Evolutionary conservation across 2,113 vertebrate species (phyloP), one percentile per base, ranked within the genome.

Genomic region (Rhabdomys dilectus): DNA sequence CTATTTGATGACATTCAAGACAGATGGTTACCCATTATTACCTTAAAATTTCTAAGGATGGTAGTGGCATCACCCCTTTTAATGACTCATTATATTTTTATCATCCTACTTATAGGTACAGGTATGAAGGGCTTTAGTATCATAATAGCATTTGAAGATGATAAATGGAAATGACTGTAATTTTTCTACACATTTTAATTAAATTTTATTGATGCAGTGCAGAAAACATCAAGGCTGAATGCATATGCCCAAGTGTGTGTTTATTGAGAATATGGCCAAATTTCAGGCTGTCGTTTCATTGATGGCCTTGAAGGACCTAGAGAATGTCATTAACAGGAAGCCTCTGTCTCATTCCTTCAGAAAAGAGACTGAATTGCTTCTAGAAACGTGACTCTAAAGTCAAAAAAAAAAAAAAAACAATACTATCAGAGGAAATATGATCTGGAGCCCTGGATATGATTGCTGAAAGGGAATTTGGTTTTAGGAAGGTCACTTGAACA

Each of bases 171-270:
- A 97, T 95, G 88, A 78, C 89, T 95, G 34, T 91, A 76, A 91
- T 96, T 88, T 94, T 92, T 97, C 93, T 93, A 82, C 82, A 97
- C 81, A 91, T 97, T 97, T 89, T 93, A 95, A 97, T 98, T 98
- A 97, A 89, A 88, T 98, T 89, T 96, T 96, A 97, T 96, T 93
- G 84, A 97, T 96, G 86, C 31, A 72, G 3, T 64, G n/a, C 68
- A 91, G 72, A 96, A 97, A 96, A 94, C 58, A 96, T 64, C 56
- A 95, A 96, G 81, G 60, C 88, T 92, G 66, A 95, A 86, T 96
- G 56, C 21, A 4, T 81, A 88, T 90, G 39, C 68, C 60, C 26
- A 42, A 53, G 48, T 94, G 58, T 96, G 82, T 95, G 76, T 97
- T 89, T 86, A 92, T 72, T 95, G 96, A 88, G 96, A 88, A 42